phyloP scores from a whole-genome alignment of 2,888 invertebrate genomes.

The Polyommatus icarus region DNA sequence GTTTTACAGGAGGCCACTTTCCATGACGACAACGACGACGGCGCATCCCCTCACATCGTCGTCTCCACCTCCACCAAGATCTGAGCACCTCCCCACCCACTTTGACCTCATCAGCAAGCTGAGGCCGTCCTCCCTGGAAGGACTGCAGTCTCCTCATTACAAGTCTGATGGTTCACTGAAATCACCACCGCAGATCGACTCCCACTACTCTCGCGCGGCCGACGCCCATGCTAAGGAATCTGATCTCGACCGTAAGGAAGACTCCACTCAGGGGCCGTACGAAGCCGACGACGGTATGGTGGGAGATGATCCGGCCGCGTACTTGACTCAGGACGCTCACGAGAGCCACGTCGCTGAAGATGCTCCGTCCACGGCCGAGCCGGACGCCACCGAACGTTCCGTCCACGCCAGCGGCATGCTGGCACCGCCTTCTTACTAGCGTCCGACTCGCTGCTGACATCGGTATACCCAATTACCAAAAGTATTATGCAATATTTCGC shows the following conservation, averaged over 20 bases:
- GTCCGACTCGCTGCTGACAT: slow-evolving; percentile 57
- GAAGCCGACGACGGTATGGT: slow-evolving; percentile 79
- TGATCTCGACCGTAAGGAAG: slow-evolving; percentile 66
- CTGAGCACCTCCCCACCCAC: slow-evolving; percentile 77
- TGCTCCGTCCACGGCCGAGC: slow-evolving; percentile 80
- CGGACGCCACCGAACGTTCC: slow-evolving; percentile 78
- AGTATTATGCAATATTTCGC: slow-evolving; percentile 71
- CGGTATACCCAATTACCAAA: slow-evolving; percentile 71
- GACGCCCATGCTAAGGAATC: slow-evolving; percentile 69
- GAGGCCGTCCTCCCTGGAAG: slow-evolving; percentile 74
- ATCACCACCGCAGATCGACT: slow-evolving; percentile 81
- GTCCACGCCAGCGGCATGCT: slow-evolving; percentile 80
- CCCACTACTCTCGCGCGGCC: slow-evolving; percentile 79
- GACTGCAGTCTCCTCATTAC: slow-evolving; percentile 72
- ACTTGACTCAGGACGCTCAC: slow-evolving; percentile 62
- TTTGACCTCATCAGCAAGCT: slow-evolving; percentile 80
- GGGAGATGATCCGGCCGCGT: slow-evolving; percentile 79
- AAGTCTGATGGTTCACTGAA: slow-evolving; percentile 73
- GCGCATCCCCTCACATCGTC: slow-evolving; percentile 79
- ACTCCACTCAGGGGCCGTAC: slow-evolving; percentile 83
- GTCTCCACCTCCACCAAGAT: slow-evolving; percentile 77
- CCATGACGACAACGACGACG: slow-evolving; percentile 80
- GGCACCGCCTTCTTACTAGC: slow-evolving; percentile 76
- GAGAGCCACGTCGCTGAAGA: slow-evolving; percentile 69
- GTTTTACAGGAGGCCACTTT: slow-evolving; percentile 75